These are phyloP conservation scores for Pachyseris speciosa DNA, from an alignment of 64 coral and sea anemone species.

Conservation along the genomic window DNA sequence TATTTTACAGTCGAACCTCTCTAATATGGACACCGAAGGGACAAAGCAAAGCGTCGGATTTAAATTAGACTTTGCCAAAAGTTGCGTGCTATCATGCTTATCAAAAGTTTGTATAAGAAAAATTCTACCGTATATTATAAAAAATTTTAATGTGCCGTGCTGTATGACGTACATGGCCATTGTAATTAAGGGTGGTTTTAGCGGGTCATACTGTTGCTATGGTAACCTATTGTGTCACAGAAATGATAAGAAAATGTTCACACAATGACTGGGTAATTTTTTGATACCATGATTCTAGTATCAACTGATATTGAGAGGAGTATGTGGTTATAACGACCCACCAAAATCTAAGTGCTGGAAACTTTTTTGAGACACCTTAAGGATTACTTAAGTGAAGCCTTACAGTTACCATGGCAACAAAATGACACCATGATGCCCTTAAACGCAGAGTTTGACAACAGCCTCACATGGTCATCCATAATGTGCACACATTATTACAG, in stretches of 20 bases:
- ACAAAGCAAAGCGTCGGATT: too few relatives aligned
- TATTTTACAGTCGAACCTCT: too few relatives aligned
- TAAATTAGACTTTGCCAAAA: too few relatives aligned
- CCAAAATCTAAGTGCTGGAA: conserved; percentile 5
- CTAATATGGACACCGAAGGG: too few relatives aligned
- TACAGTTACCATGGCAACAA: neutral
- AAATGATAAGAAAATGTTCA: neutral
- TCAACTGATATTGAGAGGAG: neutral
- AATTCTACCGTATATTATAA: too few relatives aligned
- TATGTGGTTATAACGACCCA: neutral
- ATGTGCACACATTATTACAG: neutral
- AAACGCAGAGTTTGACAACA: neutral
- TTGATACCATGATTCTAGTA: conserved; percentile 1
- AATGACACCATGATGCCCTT: neutral
- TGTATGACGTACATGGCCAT: too few relatives aligned
- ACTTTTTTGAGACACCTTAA: neutral
- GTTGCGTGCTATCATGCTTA: too few relatives aligned
- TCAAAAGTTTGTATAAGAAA: too few relatives aligned
- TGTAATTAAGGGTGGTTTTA: too few relatives aligned
- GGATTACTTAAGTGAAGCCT: neutral
- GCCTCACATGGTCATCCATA: neutral
- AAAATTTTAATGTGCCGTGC: too few relatives aligned
- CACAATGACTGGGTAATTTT: neutral
- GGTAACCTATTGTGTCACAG: too few relatives aligned
- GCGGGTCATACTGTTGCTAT: too few relatives aligned